Percentiles rank a stretch among this genome's conserved stretches.
phyloP scores from a whole-genome alignment of 2,888 invertebrate species.

The Nymphalis c-album region DNA sequence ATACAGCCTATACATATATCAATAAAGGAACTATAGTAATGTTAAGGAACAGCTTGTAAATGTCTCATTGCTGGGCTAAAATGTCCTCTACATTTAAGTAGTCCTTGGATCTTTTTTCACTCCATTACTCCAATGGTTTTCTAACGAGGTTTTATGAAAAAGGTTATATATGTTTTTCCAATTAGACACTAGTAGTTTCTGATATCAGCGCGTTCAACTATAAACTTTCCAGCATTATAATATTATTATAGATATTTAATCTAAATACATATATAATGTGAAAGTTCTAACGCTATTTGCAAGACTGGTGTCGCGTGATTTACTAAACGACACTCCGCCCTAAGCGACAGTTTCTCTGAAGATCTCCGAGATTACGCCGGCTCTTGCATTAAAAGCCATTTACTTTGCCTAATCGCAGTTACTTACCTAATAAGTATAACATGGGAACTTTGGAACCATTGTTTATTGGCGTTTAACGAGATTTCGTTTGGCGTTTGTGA shows the following conservation, averaged over 20 bases:
- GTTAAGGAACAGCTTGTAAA: too few species aligned
- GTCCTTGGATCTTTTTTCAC: too few species aligned
- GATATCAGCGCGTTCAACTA: neutral
- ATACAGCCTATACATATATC: too few species aligned
- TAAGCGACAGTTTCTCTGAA: slow-evolving; percentile 39
- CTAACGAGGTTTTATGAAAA: too few species aligned
- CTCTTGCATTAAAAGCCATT: slow-evolving; percentile 33
- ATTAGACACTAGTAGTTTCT: too few species aligned
- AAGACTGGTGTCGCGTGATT: slow-evolving; percentile 18
- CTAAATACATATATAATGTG: neutral
- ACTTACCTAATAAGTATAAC: slow-evolving; percentile 38
- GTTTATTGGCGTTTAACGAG: slow-evolving; percentile 33
- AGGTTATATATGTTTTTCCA: too few species aligned
- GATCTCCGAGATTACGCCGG: slow-evolving; percentile 35
- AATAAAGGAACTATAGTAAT: too few species aligned
- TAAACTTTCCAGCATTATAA: neutral
- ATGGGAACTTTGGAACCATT: slow-evolving; percentile 45
- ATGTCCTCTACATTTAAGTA: too few species aligned
- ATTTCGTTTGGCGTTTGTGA: slow-evolving; percentile 23
- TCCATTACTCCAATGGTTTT: too few species aligned
- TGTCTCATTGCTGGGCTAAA: too few species aligned
- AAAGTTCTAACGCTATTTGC: slow-evolving; percentile 8
- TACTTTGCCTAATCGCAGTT: slow-evolving; percentile 28
- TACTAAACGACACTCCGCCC: slow-evolving; percentile 32
- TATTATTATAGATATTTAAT: neutral